Evolutionary conservation across 2,113 vertebrate species (phyloP).

Genomic region (Rhinoptilus africanus): DNA sequence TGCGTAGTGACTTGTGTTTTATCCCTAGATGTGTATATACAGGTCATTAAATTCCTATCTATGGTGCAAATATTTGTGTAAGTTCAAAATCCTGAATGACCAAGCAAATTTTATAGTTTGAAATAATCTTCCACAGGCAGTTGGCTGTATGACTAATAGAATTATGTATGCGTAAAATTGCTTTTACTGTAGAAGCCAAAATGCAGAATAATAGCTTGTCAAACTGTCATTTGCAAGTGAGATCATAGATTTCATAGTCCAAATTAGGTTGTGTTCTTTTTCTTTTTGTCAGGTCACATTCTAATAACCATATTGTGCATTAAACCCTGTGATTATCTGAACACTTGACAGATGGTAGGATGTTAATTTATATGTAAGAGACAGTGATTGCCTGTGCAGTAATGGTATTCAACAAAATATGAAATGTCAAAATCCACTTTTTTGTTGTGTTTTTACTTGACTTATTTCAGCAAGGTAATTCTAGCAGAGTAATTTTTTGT

Average conservation of each 20-base stretch:
- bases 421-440: slow-evolving; percentile 77
- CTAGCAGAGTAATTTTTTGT: not conserved
- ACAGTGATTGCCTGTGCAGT: slow-evolving; percentile 73
- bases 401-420: slow-evolving; percentile 70
- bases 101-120: slow-evolving; percentile 66
- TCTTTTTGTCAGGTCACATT: slow-evolving; percentile 81
- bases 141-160: slow-evolving; percentile 74
- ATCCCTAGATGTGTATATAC: not conserved
- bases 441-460: slow-evolving; percentile 56
- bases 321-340: slow-evolving; percentile 81
- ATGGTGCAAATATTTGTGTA: slow-evolving; percentile 57
- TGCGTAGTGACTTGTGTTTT: not conserved
- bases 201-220: slow-evolving; percentile 79
- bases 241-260: slow-evolving; percentile 78
- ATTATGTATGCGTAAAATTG: slow-evolving; percentile 70
- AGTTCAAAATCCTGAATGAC: slow-evolving; percentile 68
- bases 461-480: slow-evolving; percentile 72
- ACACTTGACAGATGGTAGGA: slow-evolving; percentile 82
- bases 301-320: slow-evolving; percentile 81
- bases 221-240: slow-evolving; percentile 77
- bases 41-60: slow-evolving; percentile 27
- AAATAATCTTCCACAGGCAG: slow-evolving; percentile 64
- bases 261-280: slow-evolving; percentile 80
- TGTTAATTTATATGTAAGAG: slow-evolving; percentile 80
- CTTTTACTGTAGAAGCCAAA: slow-evolving; percentile 72